Percentiles rank a stretch among this genome's conserved stretches.
Conservation (phyloP, 2,113 vertebrate species). For the Catharus minimus region DNA sequence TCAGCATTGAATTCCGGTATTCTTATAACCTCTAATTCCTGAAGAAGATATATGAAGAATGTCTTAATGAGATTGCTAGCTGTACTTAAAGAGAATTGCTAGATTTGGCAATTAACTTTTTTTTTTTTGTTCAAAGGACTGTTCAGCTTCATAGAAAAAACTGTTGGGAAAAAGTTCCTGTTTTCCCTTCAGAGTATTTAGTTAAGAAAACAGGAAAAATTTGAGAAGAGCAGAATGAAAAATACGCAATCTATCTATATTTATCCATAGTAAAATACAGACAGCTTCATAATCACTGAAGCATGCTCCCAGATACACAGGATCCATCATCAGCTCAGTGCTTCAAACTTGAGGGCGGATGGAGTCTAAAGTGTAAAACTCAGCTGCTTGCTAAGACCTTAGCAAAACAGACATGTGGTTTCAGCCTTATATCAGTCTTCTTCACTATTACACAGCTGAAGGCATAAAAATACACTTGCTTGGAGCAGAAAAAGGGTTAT, state of each 20-base stretch:
- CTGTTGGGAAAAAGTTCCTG: background rate
- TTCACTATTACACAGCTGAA: background rate
- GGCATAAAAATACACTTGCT: background rate
- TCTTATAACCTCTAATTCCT: background rate
- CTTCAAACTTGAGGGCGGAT: background rate
- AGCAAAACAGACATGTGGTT: background rate
- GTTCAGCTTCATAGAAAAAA: background rate
- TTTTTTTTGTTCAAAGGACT: background rate
- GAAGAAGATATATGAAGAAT: background rate
- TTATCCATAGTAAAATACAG: background rate
- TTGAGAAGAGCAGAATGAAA: background rate
- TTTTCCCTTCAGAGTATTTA: background rate
- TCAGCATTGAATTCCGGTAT: background rate
- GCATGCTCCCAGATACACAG: background rate
- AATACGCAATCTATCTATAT: background rate
- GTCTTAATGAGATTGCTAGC: background rate
- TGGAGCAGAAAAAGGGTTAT: background rate
- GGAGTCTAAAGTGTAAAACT: background rate
- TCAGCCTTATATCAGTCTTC: background rate
- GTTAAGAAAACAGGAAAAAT: background rate
- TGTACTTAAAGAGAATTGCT: background rate
- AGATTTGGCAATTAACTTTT: background rate
- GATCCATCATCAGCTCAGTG: background rate
- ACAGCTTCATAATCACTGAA: background rate
- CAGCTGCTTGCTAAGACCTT: background rate